Base-by-base conservation (phyloP, 2,797 vertebrate species). In the Macrochelys suwanniensis region DNA sequence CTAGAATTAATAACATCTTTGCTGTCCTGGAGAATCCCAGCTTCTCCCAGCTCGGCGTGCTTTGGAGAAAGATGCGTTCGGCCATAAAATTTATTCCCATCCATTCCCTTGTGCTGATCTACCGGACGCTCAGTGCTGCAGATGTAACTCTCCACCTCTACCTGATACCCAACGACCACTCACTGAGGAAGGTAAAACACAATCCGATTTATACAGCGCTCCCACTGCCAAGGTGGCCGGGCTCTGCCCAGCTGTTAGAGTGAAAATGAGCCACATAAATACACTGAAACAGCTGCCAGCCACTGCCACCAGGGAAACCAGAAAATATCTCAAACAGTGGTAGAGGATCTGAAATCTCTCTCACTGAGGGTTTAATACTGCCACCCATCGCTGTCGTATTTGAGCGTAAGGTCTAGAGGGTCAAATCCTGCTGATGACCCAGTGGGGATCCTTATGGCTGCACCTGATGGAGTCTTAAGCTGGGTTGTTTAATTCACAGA, bases 11-110 rank as follows among this genome's bases (percentile, higher is more conserved):
- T 1, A 0, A 83, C 3, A 51, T 1, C 31, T 85, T 51, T 28
- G 42, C 19, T 9, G 17, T 94, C 26, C 88, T 96, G 47, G 53
- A 95, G 45, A 94, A 96, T 37, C 94, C 97, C 80, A 96, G 76
- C 87, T 97, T 97, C 87, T 97, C 95, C 1, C 56, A 96, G 6
- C 12, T 96, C 2, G 89, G 96, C 19, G 71, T 93, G 77, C 57
- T 97, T 9, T 92, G 96, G 45, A 94, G 88, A 83, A 56, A 26
- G 12, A 37, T 96, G 23, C 42, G 81, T 7, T 45, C 74, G 4
- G 7, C 80, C 21, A 56, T 87, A 5, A 5, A 2, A 11, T 88
- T 89, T 49, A 5, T 96, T 23, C 92, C 89, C 7, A 0, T 95
- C 21, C 88, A 88, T 11, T 84, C 82, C 57, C n/a, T 71, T 56